These are phyloP conservation scores for Steinernema hermaphroditum DNA, from an alignment of 2,888 invertebrate genomes.

Conservation along the genomic window DNA sequence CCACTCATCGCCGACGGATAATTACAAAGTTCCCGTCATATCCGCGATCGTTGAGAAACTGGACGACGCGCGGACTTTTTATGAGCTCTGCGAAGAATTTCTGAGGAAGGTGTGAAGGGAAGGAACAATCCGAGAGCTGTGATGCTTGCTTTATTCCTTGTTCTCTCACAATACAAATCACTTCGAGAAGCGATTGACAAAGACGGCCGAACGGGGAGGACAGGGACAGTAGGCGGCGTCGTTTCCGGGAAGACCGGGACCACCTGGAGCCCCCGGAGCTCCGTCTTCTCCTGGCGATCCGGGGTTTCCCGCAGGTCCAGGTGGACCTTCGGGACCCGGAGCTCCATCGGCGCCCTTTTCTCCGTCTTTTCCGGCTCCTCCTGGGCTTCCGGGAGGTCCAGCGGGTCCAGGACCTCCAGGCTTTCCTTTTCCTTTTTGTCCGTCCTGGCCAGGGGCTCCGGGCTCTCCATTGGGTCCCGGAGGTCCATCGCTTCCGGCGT, in stretches of 20 bases:
- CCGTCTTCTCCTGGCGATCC: conserved; percentile 32
- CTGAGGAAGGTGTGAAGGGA: no score
- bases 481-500: neutral
- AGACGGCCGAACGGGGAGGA: conserved; percentile 30
- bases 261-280: conserved; percentile 7
- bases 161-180: neutral
- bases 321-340: conserved; percentile 19
- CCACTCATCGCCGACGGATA: neutral
- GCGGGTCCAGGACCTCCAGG: conserved; percentile 28
- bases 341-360: conserved; percentile 3
- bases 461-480: conserved; percentile 44
- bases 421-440: neutral
- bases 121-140: no score
- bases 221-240: conserved; percentile 36
- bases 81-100: no score
- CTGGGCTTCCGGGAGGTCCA: conserved; percentile 30
- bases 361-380: conserved; percentile 32
- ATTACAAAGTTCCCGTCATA: neutral
- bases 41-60: neutral
- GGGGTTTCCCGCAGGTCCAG: neutral
- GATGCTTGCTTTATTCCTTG: no score
- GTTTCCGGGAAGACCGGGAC: conserved; percentile 33
- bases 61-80: neutral
- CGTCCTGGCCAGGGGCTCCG: conserved; percentile 15
- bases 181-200: conserved; percentile 29